These are phyloP conservation scores for Dascyllus trimaculatus DNA, from an alignment of 2,113 vertebrate genomes.

Conservation along the genomic window DNA sequence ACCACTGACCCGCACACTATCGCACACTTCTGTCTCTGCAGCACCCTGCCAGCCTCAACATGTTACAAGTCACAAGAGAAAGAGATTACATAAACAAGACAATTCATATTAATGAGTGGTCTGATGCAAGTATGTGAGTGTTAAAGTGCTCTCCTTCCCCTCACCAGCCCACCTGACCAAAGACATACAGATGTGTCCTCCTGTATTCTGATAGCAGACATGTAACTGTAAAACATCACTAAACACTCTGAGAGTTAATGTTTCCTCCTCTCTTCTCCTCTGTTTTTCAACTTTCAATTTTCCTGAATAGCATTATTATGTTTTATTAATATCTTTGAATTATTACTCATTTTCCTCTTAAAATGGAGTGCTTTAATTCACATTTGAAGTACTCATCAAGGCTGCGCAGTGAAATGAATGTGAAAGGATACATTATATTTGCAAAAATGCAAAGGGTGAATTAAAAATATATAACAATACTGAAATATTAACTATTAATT, in stretches of 20 bases:
- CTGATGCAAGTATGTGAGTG: conserved; percentile 45
- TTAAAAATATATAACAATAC: conserved; percentile 87
- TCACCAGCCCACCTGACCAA: conserved; percentile 16
- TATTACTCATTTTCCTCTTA: conserved; percentile 88
- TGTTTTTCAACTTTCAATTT: conserved; percentile 85
- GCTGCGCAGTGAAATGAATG: conserved; percentile 80
- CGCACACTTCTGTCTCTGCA: conserved; percentile 42
- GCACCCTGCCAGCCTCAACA: conserved; percentile 34
- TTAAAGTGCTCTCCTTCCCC: conserved; percentile 35
- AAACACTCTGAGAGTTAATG: conserved; percentile 68
- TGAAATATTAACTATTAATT: conserved; percentile 89
- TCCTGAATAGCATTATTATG: conserved; percentile 85
- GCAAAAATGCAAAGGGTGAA: conserved; percentile 86
- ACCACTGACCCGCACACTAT: conserved; percentile 9
- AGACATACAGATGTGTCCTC: conserved; percentile 13
- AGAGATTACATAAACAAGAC: conserved; percentile 66
- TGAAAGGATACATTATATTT: conserved; percentile 88
- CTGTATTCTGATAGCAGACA: conserved; percentile 4
- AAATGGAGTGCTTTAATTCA: conserved; percentile 89
- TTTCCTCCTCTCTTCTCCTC: conserved; percentile 59
- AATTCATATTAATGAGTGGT: conserved; percentile 76
- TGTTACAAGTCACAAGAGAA: conserved; percentile 59
- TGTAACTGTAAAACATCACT: conserved; percentile 40
- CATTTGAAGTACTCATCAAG: conserved; percentile 88
- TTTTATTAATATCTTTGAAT: conserved; percentile 89